phyloP scores from a whole-genome alignment of 2,113 vertebrate species.

The Copsychus sechellarum region DNA sequence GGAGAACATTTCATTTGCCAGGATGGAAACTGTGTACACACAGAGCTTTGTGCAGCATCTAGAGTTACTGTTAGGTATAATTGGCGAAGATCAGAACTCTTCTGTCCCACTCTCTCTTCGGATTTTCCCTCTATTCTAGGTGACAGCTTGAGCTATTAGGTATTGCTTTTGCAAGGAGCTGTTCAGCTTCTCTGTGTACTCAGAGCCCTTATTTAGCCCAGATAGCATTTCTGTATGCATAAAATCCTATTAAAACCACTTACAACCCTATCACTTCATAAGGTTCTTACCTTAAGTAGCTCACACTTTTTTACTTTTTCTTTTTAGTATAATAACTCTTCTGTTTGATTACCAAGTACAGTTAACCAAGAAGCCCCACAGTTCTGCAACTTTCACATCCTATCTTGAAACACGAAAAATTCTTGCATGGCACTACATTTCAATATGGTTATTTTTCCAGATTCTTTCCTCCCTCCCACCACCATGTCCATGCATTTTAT shows the following conservation, averaged over 20 bases:
- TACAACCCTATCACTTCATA: not conserved
- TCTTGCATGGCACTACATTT: not conserved
- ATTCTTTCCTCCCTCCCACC: not conserved
- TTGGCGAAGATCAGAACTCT: not conserved
- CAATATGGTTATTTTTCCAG: not conserved
- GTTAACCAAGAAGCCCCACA: not conserved
- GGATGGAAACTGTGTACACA: not conserved
- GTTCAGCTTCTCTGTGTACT: not conserved
- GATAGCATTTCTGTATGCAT: not conserved
- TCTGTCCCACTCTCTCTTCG: not conserved
- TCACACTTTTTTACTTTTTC: not conserved
- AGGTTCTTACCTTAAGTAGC: not conserved
- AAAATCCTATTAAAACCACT: not conserved
- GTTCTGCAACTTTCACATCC: not conserved
- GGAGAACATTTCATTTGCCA: not conserved
- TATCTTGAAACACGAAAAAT: not conserved
- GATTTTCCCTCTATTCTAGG: not conserved
- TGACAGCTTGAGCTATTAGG: not conserved
- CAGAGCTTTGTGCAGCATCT: not conserved
- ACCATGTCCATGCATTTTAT: not conserved
- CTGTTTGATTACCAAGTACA: not conserved
- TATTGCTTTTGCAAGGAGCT: not conserved
- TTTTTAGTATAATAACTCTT: not conserved
- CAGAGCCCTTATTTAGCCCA: not conserved
- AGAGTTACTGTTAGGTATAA: not conserved